phyloP scores from a whole-genome alignment of 2,888 invertebrate genomes.

The Morpho helenor region DNA sequence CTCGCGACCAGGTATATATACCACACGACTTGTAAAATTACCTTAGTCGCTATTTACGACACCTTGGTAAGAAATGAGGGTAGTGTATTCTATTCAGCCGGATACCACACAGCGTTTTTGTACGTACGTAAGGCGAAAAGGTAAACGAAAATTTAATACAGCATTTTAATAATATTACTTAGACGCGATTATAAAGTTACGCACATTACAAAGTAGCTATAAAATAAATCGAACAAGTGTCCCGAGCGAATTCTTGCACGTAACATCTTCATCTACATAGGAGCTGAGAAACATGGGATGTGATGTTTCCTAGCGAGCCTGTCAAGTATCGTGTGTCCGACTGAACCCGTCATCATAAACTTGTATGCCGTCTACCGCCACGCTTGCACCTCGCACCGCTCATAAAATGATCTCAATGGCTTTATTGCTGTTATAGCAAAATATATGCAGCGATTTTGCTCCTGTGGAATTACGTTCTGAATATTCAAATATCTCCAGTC shows the following conservation, averaged over 20 bases:
- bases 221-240: slow-evolving; percentile 28
- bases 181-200: slow-evolving; percentile 17
- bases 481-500: too few species aligned
- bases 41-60: too few species aligned
- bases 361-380: slow-evolving; percentile 67
- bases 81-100: too few species aligned
- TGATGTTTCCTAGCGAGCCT: slow-evolving; percentile 54
- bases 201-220: slow-evolving; percentile 12
- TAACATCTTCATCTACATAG: slow-evolving; percentile 59
- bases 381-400: slow-evolving; percentile 42
- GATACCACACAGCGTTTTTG: too few species aligned
- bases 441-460: too few species aligned
- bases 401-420: slow-evolving; percentile 57
- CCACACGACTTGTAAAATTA: too few species aligned
- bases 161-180: slow-evolving; percentile 19
- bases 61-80: too few species aligned
- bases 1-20: too few species aligned
- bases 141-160: too few species aligned
- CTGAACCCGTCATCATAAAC: slow-evolving; percentile 60
- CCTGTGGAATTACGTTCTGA: too few species aligned
- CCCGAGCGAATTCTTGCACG: slow-evolving; percentile 55
- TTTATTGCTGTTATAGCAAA: slow-evolving; percentile 11
- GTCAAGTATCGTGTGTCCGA: slow-evolving; percentile 70
- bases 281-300: slow-evolving; percentile 54
- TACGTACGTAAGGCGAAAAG: too few species aligned